Evolutionary conservation across 2,113 vertebrate species (phyloP).

Genomic region (Parus major): DNA sequence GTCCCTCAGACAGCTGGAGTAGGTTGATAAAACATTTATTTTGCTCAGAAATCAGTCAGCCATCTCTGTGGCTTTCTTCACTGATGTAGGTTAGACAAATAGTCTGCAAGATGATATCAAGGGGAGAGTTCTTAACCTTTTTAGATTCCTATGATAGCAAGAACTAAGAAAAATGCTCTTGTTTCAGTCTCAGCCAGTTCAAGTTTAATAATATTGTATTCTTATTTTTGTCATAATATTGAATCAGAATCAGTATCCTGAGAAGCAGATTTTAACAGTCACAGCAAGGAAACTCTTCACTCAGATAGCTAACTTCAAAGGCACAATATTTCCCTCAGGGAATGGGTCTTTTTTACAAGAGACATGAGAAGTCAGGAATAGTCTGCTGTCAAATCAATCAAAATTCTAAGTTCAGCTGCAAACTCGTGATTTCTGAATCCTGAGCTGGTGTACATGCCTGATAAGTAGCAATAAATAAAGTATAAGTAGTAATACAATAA

Average conservation of each 20-base stretch:
- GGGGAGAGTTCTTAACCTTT: not conserved
- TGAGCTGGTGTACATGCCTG: not conserved
- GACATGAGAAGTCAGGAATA: not conserved
- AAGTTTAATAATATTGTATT: not conserved
- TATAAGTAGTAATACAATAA: not conserved
- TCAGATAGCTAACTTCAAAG: not conserved
- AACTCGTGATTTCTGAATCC: not conserved
- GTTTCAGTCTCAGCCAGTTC: not conserved
- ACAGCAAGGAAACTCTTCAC: not conserved
- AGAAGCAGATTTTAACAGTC: not conserved
- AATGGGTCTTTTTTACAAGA: not conserved
- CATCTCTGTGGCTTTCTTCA: not conserved
- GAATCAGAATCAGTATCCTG: not conserved
- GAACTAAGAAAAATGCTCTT: not conserved
- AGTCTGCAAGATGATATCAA: not conserved
- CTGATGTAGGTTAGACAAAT: not conserved
- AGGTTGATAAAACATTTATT: not conserved
- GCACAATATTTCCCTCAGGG: not conserved
- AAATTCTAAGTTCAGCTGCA: not conserved
- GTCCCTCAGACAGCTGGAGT: not conserved
- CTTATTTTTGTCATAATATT: not conserved
- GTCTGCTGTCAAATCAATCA: not conserved
- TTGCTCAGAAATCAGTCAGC: not conserved
- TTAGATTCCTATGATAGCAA: not conserved
- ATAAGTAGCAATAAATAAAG: not conserved